A percentile compares a stretch with the other conserved stretches of the same genome.
phyloP scores from a whole-genome alignment of 2,797 vertebrate species.

The Anabas testudineus region DNA sequence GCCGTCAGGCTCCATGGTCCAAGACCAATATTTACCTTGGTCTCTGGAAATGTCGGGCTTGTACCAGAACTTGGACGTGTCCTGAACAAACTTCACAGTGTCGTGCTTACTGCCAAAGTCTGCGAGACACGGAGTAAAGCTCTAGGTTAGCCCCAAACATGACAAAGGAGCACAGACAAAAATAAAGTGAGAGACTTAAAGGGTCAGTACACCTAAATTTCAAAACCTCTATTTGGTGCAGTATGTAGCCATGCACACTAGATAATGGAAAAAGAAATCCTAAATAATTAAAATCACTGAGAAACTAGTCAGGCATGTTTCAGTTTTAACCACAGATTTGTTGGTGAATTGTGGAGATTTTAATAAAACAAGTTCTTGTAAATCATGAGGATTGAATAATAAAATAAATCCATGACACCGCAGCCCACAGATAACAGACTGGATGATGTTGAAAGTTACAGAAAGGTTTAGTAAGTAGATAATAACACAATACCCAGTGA shows the following conservation, averaged over 20 bases:
- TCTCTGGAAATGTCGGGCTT: constrained; percentile 98
- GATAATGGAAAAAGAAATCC: too few species aligned
- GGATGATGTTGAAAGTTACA: too few species aligned
- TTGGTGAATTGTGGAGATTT: too few species aligned
- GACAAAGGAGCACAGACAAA: neutral
- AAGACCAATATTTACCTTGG: constrained; percentile 88
- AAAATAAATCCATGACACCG: too few species aligned
- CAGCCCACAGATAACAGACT: too few species aligned
- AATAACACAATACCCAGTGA: too few species aligned
- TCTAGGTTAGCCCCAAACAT: constrained; percentile 32
- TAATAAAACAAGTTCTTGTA: too few species aligned
- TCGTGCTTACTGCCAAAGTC: constrained; percentile 87
- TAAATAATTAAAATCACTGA: too few species aligned
- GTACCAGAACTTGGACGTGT: constrained; percentile 99
- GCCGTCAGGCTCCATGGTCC: constrained; percentile 27
- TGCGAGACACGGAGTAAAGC: constrained; percentile 62
- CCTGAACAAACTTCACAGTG: constrained; percentile 97
- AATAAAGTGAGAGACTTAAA: neutral
- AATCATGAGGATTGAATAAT: too few species aligned
- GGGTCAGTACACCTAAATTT: neutral
- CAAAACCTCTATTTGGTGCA: neutral
- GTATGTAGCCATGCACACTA: neutral
- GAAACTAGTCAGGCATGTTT: too few species aligned
- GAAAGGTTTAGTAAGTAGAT: too few species aligned
- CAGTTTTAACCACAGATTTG: neutral